Evolutionary conservation across 2,113 vertebrate genomes (phyloP), one percentile per base, ranked within the genome.

Genomic region (Telmatochromis brichardi): DNA sequence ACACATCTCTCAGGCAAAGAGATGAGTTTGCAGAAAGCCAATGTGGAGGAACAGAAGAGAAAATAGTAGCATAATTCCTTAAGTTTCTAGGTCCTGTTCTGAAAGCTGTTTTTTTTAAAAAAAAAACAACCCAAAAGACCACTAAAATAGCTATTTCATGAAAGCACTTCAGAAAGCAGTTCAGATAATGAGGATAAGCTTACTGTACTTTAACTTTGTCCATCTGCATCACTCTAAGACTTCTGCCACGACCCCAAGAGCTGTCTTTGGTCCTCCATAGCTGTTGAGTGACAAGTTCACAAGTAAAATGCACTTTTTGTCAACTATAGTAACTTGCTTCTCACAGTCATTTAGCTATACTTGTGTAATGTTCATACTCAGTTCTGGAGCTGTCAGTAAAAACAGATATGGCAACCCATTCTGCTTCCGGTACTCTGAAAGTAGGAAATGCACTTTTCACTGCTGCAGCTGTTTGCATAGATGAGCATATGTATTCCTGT

Each of bases 161-260:
- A 58, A 58, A 58, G 7, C 13, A 17, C 13, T 58, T 58, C 55
- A 58, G 13, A 58, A 58, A 58, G 55, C 26, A 58, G 8, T 60
- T 60, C 28, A 60, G 57, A 60, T 60, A 60, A 60, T 60, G 57
- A 33, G 28, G 28, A 60, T 60, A 60, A 60, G 28, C 28, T 33
- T 60, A 10, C 57, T 33, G 57, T 33, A 60, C 28, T 10, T 33
- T 60, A 33, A 60, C 8, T 0, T 6, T 60, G 15, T 60, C 57
- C 57, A 33, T 33, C 57, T 33, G 57, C 5, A 60, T 60, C 57
- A 60, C 0, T 60, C 28, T 15, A 6, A 60, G 57, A 60, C 15
- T 60, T 60, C 15, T 60, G 57, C 57, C 2, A 0, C 1, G 0
- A 60, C 28, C 5, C 57, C 9, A 60, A 19, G 5, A 33, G 3